phyloP scores from a whole-genome alignment of 2,113 vertebrate species.

The Triplophysa dalaica region DNA sequence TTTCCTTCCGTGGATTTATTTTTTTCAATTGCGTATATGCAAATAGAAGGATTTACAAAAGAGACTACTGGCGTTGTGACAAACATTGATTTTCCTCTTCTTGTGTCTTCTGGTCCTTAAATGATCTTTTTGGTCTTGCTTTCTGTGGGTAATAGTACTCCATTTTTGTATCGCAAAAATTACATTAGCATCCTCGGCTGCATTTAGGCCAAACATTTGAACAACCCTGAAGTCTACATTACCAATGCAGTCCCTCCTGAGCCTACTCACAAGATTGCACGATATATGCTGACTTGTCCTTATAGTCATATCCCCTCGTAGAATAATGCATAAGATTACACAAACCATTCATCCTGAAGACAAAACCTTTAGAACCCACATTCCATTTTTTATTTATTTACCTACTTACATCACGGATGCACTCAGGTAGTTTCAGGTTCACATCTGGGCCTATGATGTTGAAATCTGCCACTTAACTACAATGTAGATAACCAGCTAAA shows the following conservation, averaged over 20 bases:
- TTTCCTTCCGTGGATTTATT: neutral
- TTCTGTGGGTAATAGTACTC: neutral
- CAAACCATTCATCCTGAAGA: neutral
- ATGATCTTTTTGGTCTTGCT: neutral
- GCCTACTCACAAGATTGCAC: conserved; percentile 16
- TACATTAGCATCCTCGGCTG: conserved; percentile 11
- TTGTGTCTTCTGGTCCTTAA: neutral
- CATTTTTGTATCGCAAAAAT: neutral
- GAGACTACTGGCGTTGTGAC: neutral
- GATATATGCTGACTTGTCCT: conserved; percentile 38
- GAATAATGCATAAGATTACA: conserved; percentile 33
- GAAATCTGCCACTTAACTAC: neutral
- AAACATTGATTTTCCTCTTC: neutral
- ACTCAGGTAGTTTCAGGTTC: neutral
- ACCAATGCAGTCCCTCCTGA: conserved; percentile 33
- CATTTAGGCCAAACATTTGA: conserved; percentile 23
- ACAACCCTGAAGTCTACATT: conserved; percentile 25
- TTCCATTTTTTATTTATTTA: neutral
- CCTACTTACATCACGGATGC: neutral
- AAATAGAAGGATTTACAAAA: neutral
- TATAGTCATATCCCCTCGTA: conserved; percentile 20
- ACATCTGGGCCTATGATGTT: neutral
- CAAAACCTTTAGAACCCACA: neutral
- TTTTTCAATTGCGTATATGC: neutral
- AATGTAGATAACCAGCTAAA: neutral